A percentile compares a stretch with the other conserved stretches of the same genome.
Conservation (phyloP, 2,113 vertebrate species). For the Lonchura striata region DNA sequence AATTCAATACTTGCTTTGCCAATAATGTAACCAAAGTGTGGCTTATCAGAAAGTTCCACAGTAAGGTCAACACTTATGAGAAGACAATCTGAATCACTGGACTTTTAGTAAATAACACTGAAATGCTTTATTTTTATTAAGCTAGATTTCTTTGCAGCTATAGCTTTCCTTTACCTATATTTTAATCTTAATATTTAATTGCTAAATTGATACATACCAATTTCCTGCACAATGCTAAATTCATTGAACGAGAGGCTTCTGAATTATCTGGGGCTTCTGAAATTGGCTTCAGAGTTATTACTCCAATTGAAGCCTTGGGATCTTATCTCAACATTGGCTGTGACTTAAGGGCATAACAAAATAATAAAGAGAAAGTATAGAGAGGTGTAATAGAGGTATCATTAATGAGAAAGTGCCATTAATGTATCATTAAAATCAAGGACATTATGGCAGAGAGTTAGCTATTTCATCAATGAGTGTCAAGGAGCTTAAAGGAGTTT, state of each 20-base stretch:
- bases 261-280: neutral
- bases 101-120: neutral
- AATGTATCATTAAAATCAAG: slow-evolving; percentile 40
- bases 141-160: neutral
- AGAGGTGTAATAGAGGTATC: neutral
- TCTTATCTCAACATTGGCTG: neutral
- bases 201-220: neutral
- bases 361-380: neutral
- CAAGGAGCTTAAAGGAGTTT: neutral
- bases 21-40: neutral
- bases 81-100: neutral
- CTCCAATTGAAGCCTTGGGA: neutral
- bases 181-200: neutral
- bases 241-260: neutral
- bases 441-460: neutral
- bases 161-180: neutral
- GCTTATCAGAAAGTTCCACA: neutral
- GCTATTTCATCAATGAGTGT: neutral
- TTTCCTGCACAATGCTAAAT: neutral
- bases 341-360: neutral
- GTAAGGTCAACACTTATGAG: neutral
- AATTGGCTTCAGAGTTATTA: neutral
- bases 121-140: neutral
- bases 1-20: neutral
- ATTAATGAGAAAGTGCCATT: neutral